These are phyloP conservation scores for Penaeus chinensis DNA, from an alignment of 1,140 invertebrate species.

Conservation along the genomic window DNA sequence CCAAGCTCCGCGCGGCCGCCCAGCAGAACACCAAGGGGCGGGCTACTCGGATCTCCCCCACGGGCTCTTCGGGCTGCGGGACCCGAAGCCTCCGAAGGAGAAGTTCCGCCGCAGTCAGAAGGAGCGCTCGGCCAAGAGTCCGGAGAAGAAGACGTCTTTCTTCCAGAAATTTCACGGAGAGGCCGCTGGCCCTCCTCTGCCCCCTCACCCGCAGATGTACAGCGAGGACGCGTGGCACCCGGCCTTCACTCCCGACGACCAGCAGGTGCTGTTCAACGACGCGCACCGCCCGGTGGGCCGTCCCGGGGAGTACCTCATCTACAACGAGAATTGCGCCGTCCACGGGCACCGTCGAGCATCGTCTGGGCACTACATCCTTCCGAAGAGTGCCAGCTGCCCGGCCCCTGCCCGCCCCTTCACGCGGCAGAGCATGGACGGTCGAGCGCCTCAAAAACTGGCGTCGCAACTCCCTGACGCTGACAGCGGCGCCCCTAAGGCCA, in stretches of 20 bases:
- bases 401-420: neutral
- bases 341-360: conserved; percentile 28
- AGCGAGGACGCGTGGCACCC: conserved; percentile 39
- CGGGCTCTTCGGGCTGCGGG: neutral
- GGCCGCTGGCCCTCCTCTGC: conserved; percentile 14
- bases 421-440: conserved; percentile 23
- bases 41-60: neutral
- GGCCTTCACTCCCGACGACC: neutral
- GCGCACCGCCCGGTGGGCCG: neutral
- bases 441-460: conserved; percentile 56
- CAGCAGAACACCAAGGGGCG: conserved; percentile 10
- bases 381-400: conserved; percentile 41
- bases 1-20: conserved; percentile 41
- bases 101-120: neutral
- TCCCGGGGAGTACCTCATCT: neutral
- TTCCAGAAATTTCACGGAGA: conserved; percentile 51
- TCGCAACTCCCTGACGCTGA: conserved; percentile 42
- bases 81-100: neutral
- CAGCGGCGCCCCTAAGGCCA: neutral
- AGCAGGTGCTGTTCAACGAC: conserved; percentile 5
- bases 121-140: conserved; percentile 10
- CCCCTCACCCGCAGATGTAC: conserved; percentile 52
- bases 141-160: conserved; percentile 32
- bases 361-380: neutral
- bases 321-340: conserved; percentile 45